Percentiles rank a stretch among this genome's conserved stretches.
These are phyloP conservation scores for Hydriomena furcata DNA, from an alignment of 2,888 invertebrate genomes.

Conservation along the genomic window DNA sequence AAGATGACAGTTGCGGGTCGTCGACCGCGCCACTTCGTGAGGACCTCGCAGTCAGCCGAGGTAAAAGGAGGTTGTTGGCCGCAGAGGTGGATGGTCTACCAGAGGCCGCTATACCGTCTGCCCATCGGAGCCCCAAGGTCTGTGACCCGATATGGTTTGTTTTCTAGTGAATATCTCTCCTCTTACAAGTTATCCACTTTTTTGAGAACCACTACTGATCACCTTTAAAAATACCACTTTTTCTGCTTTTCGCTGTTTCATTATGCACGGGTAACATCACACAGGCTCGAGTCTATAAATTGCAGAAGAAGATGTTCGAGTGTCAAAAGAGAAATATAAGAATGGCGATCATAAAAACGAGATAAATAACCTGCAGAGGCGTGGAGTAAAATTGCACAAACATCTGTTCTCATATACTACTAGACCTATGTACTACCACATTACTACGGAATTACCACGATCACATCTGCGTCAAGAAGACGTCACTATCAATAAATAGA, in stretches of 20 bases:
- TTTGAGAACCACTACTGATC: no score
- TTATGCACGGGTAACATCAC: no score
- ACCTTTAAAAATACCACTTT: no score
- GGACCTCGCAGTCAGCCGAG: conserved; percentile 47
- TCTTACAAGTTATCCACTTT: no score
- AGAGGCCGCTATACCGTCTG: conserved; percentile 19
- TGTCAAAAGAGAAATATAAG: not conserved
- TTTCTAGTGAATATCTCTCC: no score
- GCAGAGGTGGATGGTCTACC: conserved; percentile 29
- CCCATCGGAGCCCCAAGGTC: conserved; percentile 22
- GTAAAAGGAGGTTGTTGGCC: conserved; percentile 59
- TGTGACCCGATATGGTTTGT: conserved; percentile 25
- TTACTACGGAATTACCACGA: conserved; percentile 27
- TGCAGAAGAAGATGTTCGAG: not conserved
- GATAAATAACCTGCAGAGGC: conserved; percentile 13
- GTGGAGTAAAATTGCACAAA: conserved; percentile 7
- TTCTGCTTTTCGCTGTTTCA: no score
- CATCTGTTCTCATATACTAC: conserved; percentile 9
- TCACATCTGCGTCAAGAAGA: conserved; percentile 29
- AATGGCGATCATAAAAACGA: conserved; percentile 12
- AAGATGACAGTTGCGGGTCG: conserved; percentile 62
- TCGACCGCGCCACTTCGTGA: conserved; percentile 61
- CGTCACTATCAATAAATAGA: conserved; percentile 35
- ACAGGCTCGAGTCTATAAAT: no score
- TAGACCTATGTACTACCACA: conserved; percentile 21